Base-by-base conservation (phyloP, 2,888 invertebrate genomes). In the Endomychus coccineus region DNA sequence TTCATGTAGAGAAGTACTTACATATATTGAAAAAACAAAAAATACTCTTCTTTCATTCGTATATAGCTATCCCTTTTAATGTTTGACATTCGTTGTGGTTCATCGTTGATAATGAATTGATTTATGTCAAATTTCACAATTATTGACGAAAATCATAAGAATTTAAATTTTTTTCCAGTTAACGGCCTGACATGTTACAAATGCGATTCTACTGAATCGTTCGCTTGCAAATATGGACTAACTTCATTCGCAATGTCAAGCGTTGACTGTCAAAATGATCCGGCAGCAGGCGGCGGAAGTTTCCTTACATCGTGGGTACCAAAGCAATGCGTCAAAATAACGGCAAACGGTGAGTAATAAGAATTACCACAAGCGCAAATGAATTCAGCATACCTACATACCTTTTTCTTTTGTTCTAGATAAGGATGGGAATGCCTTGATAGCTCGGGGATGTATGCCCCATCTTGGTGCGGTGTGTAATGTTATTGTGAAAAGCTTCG, bases 361-460 rank as follows among this genome's bases (percentile, higher is more conserved):
- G 2, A 11, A 10, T 27, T 29, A 19, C 6, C 21, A 7, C n/a
- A 19, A 6, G 6, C 6, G 6, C 21, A n/a, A 19, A 19, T 19
- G 6, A 19, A 19, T 3, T 9, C 5, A 11, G 11, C n/a, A 25
- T 13, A 13, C 15, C n/a, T n/a, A 3, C 10, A 12, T 5, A 11
- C 6, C 11, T 12, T n/a, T 16, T 16, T 16, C 13, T 9, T 17
- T 17, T 21, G 10, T 37, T 38, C 9, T 10, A 38, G 38, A 38
- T 28, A 3, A 6, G 4, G 28, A 38, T 1, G 38, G 38, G 10
- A 33, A 27, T 2, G 34, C 32, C 15, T 38, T 11, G n/a, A 33
- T 38, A 12, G 38, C 38, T 9, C 32, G 38, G 16, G 38, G 38
- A 17, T 38, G 38, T 19, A 34, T 38, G 9, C 38, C 38, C 2